These are phyloP conservation scores for Anniella stebbinsi DNA, from an alignment of 2,797 vertebrate genomes.

Conservation along the genomic window DNA sequence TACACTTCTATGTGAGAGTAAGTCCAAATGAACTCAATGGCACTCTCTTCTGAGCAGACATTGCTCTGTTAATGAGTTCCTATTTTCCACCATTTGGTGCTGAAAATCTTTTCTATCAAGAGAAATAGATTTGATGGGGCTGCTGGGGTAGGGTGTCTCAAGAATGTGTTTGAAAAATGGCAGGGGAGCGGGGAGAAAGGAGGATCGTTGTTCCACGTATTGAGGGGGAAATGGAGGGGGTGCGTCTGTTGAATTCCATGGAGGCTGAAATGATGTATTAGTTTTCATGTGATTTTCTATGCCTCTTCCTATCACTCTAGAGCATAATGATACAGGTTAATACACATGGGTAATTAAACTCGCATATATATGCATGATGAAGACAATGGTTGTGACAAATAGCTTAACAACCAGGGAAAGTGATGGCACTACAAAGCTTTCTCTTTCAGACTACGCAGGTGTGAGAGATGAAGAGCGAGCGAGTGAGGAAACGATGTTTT, in stretches of 20 bases:
- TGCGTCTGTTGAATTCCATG: not conserved
- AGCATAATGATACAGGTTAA: conserved; percentile 34
- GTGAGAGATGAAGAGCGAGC: not conserved
- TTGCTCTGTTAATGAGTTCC: not conserved
- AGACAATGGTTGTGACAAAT: conserved; percentile 42
- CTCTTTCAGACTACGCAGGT: conserved; percentile 3
- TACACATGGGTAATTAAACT: conserved; percentile 42
- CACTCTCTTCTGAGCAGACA: not conserved
- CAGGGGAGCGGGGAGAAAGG: not conserved
- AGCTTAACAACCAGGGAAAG: not conserved
- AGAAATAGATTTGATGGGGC: not conserved
- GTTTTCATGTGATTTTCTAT: conserved; percentile 21
- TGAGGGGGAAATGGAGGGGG: not conserved
- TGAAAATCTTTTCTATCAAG: not conserved
- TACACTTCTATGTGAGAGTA: not conserved
- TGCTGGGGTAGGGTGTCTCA: not conserved
- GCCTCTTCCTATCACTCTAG: conserved; percentile 21
- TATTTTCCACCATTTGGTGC: not conserved
- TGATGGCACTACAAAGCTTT: conserved; percentile 13
- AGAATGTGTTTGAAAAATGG: not conserved
- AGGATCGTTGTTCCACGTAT: not conserved
- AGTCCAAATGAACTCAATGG: not conserved
- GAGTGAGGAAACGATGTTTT: not conserved
- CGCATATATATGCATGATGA: conserved; percentile 17
- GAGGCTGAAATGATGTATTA: conserved; percentile 22